These are phyloP conservation scores for Drosophila borealis DNA, from an alignment of 2,888 invertebrate genomes.

Conservation along the genomic window DNA sequence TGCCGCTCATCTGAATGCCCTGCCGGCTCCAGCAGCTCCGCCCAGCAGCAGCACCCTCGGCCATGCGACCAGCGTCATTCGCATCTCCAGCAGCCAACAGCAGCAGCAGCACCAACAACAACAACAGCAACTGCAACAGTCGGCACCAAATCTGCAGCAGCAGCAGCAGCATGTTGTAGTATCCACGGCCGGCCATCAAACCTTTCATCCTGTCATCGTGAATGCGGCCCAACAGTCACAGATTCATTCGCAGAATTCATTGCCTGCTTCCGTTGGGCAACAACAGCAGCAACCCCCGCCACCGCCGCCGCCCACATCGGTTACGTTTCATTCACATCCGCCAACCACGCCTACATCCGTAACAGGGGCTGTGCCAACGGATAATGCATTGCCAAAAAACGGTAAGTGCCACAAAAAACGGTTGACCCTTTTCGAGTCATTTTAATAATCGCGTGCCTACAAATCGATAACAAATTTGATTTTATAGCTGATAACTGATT, in stretches of 20 bases:
- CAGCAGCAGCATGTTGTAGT: slow-evolving; percentile 58
- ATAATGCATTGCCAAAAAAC: slow-evolving; percentile 86
- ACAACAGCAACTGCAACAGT: slow-evolving; percentile 85
- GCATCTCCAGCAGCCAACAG: slow-evolving; percentile 89
- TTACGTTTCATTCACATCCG: slow-evolving; percentile 73
- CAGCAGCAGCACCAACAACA: slow-evolving; percentile 42
- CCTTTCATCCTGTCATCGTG: slow-evolving; percentile 90
- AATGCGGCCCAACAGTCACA: slow-evolving; percentile 92
- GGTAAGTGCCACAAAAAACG: slow-evolving; percentile 70
- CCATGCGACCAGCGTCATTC: slow-evolving; percentile 91
- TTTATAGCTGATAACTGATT: neutral
- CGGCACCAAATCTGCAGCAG: slow-evolving; percentile 35
- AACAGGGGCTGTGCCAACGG: slow-evolving; percentile 76
- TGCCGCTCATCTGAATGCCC: slow-evolving; percentile 68
- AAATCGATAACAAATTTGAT: neutral
- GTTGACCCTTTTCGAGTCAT: slow-evolving; percentile 1
- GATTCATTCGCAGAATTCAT: slow-evolving; percentile 47
- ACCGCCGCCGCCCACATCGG: slow-evolving; percentile 66
- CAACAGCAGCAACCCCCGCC: slow-evolving; percentile 77
- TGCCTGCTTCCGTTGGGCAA: slow-evolving; percentile 58
- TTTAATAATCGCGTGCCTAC: neutral
- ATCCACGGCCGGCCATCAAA: slow-evolving; percentile 67
- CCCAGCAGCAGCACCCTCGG: slow-evolving; percentile 83
- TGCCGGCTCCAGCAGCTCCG: slow-evolving; percentile 65
- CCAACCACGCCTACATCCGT: slow-evolving; percentile 71